phyloP scores from a whole-genome alignment of 2,888 invertebrate genomes.

The Amaurobius ferox region DNA sequence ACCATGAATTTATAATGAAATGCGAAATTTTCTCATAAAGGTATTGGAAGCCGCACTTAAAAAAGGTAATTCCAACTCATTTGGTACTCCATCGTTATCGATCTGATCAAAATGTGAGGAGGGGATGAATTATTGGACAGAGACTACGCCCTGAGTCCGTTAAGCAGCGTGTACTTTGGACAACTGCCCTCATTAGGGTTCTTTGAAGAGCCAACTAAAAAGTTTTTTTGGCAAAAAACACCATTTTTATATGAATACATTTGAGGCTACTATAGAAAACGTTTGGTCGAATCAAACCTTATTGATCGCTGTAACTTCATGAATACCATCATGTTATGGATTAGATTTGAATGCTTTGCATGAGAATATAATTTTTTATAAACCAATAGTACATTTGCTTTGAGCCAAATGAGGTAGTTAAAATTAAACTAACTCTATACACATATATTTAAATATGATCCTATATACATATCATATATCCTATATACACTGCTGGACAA shows the following conservation, averaged over 20 bases:
- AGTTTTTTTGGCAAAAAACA: neutral
- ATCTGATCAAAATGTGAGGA: neutral
- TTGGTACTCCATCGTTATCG: neutral
- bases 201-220: neutral
- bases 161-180: slow-evolving; percentile 11
- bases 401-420: no score
- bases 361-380: no score
- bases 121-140: neutral
- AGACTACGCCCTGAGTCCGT: slow-evolving; percentile 3
- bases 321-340: no score
- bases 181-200: slow-evolving; percentile 12
- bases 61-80: neutral
- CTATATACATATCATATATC: no score
- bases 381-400: no score
- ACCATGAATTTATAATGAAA: neutral
- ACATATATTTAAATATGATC: no score
- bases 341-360: no score
- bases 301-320: no score
- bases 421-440: no score
- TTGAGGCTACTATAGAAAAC: neutral
- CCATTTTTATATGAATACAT: neutral
- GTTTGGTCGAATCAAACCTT: neutral
- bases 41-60: neutral
- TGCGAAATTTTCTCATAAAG: neutral
- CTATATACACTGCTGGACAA: no score